Percentiles rank a stretch among this genome's conserved stretches.
Conservation (phyloP, 1,140 invertebrate species). For the Brachionus koreanus region DNA sequence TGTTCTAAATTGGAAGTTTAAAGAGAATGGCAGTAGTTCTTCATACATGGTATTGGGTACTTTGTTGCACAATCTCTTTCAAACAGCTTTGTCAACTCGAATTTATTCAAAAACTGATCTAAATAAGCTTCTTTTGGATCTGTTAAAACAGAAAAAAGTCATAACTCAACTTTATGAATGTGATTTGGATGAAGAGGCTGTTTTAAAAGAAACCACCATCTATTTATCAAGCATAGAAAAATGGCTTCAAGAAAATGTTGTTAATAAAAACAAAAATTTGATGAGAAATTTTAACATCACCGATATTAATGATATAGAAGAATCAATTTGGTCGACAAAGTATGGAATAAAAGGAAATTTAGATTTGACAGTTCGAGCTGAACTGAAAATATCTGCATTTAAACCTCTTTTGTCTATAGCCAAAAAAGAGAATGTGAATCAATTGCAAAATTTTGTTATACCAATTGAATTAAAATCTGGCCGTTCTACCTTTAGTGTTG, state of each 20-base stretch:
- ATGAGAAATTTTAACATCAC: not conserved
- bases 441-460: slow-evolving; percentile 60
- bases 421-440: slow-evolving; percentile 38
- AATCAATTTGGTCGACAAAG: slow-evolving; percentile 42
- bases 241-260: slow-evolving; percentile 42
- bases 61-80: slow-evolving; percentile 21
- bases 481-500: slow-evolving; percentile 70
- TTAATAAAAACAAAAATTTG: not conserved
- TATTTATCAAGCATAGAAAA: slow-evolving; percentile 40
- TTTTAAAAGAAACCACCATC: slow-evolving; percentile 28
- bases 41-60: slow-evolving; percentile 16
- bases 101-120: slow-evolving; percentile 1
- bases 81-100: not conserved
- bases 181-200: slow-evolving; percentile 21
- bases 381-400: slow-evolving; percentile 13
- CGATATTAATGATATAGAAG: slow-evolving; percentile 40
- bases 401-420: not conserved
- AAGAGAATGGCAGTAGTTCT: slow-evolving; percentile 16
- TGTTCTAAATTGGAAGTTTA: slow-evolving; percentile 32
- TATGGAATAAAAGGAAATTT: slow-evolving; percentile 42
- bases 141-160: slow-evolving; percentile 5
- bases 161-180: slow-evolving; percentile 34
- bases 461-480: slow-evolving; percentile 95
- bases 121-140: slow-evolving; percentile 3
- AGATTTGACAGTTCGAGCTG: slow-evolving; percentile 21